These are phyloP conservation scores for Boleophthalmus pectinirostris DNA, from an alignment of 2,113 vertebrate genomes.

Conservation along the genomic window DNA sequence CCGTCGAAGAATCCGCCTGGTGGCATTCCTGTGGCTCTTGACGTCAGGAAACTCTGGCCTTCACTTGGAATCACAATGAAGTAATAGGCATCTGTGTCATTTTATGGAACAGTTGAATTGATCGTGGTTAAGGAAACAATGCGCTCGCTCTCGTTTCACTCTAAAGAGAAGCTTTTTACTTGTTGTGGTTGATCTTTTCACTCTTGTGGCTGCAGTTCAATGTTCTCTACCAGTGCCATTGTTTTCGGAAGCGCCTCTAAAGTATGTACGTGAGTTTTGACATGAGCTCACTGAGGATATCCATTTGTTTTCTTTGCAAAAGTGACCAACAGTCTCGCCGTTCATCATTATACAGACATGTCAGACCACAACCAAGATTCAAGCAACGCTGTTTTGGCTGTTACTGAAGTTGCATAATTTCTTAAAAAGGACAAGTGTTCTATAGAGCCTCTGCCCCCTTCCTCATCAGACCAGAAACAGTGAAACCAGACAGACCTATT, in stretches of 20 bases:
- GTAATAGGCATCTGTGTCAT: constrained; percentile 57
- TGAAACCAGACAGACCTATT: constrained; percentile 67
- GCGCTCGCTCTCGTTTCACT: constrained; percentile 20
- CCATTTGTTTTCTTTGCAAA: constrained; percentile 8
- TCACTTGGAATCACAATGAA: constrained; percentile 67
- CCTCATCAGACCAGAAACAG: constrained; percentile 37
- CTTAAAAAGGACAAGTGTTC: constrained; percentile 49
- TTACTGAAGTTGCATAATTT: constrained; percentile 17
- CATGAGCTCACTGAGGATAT: constrained; percentile 63
- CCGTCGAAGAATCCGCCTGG: constrained; percentile 64
- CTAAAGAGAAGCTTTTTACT: constrained; percentile 31
- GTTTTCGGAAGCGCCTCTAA: constrained; percentile 37
- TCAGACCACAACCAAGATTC: constrained; percentile 22
- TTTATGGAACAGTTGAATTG: constrained; percentile 54
- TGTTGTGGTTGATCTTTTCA: constrained; percentile 58
- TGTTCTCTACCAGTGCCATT: constrained; percentile 42
- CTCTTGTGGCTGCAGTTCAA: constrained; percentile 50
- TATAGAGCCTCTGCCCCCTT: constrained; percentile 22
- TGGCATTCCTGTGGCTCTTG: constrained; percentile 71
- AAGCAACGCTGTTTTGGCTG: constrained; percentile 11
- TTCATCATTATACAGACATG: constrained; percentile 32
- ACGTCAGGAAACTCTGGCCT: constrained; percentile 64
- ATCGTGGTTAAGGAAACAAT: constrained; percentile 71
- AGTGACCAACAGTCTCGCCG: constrained; percentile 22
- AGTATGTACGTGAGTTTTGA: constrained; percentile 50